Evolutionary conservation across 2,888 invertebrate genomes (phyloP), one percentile per base, ranked within the genome.

Genomic region (Mesorhabditis sp.): DNA sequence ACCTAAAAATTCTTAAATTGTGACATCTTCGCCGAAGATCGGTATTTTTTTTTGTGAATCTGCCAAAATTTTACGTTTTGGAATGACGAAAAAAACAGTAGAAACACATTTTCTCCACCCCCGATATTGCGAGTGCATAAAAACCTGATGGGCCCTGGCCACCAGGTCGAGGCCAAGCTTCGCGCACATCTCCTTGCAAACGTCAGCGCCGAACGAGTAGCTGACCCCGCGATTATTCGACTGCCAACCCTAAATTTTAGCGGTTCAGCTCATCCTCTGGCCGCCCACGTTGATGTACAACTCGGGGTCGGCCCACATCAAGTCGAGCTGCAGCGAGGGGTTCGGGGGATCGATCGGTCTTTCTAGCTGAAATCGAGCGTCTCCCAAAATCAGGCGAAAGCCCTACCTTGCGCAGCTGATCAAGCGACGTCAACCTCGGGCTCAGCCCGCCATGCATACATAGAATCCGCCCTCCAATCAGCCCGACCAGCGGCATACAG

Each of bases 231-330:
- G 58, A 50, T 10, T 13, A 50, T 50, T 50, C n/a, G 58, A 13
- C 10, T 50, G 58, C 58, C 58, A 50, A 50, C 58, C 58, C 58
- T 50, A 50, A 50, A 50, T 2, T 13, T 50, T 50, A 13, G 58
- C n/a, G n/a, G n/a, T 50, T 50, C n/a, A 13, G 10, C 7, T 13
- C 58, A n/a, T 13, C 7, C 7, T 10, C 10, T 13, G n/a, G 58
- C 2, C 10, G 10, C n/a, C n/a, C n/a, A 50, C 58, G 10, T 50
- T 10, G 7, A 50, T 50, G 58, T 50, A 50, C 7, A n/a, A n/a
- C 7, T 61, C 86, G 50, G 87, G 87, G 70, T 87, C 87, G 4
- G 86, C 82, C 87, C 87, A 87, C 2, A 87, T 78, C 15, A 87
- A 77, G 74, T 87, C 87, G 82, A 69, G 86, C 86, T 5, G 86